phyloP scores from a whole-genome alignment of 2,797 vertebrate genomes.

The Danio tinwini region DNA sequence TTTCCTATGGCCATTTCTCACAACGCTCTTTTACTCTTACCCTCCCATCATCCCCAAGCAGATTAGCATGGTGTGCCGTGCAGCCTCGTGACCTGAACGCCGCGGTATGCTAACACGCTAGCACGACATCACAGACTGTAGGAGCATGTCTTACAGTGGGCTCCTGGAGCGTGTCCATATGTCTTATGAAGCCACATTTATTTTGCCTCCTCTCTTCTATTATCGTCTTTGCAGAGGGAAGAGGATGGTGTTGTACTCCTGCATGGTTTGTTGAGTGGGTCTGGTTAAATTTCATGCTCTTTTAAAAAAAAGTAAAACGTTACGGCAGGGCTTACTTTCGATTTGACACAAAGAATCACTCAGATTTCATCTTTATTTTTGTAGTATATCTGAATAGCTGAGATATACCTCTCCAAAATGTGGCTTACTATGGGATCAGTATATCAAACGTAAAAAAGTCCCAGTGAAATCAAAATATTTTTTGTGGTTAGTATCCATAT shows the following conservation, averaged over 20 bases:
- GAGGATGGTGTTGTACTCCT: constrained; percentile 8
- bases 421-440: too few species aligned
- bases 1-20: constrained; percentile 36
- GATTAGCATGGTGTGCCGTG: constrained; percentile 32
- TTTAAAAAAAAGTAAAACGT: constrained; percentile 24
- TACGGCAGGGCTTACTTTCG: not conserved
- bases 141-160: constrained; percentile 40
- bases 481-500: too few species aligned
- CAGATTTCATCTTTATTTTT: constrained; percentile 2
- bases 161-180: constrained; percentile 46
- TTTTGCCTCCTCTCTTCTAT: constrained; percentile 12
- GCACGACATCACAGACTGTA: constrained; percentile 10
- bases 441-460: too few species aligned
- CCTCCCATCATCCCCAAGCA: constrained; percentile 30
- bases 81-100: constrained; percentile 19
- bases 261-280: constrained; percentile 6
- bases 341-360: constrained; percentile 5
- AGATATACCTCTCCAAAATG: not conserved
- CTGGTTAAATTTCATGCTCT: constrained; percentile 20
- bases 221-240: constrained; percentile 11
- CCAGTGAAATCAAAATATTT: too few species aligned
- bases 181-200: constrained; percentile 27
- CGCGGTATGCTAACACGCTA: not conserved
- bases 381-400: not conserved
- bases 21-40: constrained; percentile 19